These are phyloP conservation scores for Serripes groenlandicus DNA, from an alignment of 2,888 invertebrate species.

Conservation along the genomic window DNA sequence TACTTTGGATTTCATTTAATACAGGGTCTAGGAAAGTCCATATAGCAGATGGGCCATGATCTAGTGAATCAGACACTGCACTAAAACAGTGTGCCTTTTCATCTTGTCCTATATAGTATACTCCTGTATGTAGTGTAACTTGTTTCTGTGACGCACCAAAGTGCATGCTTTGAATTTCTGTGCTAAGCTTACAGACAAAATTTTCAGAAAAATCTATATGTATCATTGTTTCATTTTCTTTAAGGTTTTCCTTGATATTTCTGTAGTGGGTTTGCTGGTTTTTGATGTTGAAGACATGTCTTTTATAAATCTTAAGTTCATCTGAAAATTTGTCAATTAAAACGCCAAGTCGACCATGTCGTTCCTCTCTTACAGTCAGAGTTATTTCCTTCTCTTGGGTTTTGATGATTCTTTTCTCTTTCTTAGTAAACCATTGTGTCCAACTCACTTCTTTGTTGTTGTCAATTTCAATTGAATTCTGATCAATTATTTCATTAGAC, in stretches of 20 bases:
- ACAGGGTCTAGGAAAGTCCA: conserved; percentile 85
- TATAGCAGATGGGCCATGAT: conserved; percentile 84
- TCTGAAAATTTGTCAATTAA: conserved; percentile 30
- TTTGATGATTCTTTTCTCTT: conserved; percentile 20
- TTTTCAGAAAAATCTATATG: conserved; percentile 85
- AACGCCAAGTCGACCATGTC: conserved; percentile 23
- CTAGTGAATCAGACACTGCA: neutral
- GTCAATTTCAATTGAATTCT: too few species aligned
- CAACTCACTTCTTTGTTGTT: conserved; percentile 9
- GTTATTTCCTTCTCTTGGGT: conserved; percentile 16
- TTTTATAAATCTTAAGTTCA: conserved; percentile 30
- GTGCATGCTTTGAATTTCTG: conserved; percentile 85
- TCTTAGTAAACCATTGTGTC: conserved; percentile 52
- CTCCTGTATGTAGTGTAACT: conserved; percentile 84
- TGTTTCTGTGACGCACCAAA: conserved; percentile 75
- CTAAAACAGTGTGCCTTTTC: neutral
- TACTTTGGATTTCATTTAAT: neutral
- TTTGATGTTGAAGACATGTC: conserved; percentile 58
- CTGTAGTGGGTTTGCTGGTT: conserved; percentile 56
- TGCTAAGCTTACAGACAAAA: conserved; percentile 79
- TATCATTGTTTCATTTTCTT: conserved; percentile 65
- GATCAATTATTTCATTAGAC: neutral
- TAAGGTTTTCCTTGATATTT: conserved; percentile 62
- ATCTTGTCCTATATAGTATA: conserved; percentile 72
- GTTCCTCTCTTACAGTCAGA: conserved; percentile 35